Conservation (phyloP, 2,113 vertebrate genomes). For the Alaudala cheleensis region DNA sequence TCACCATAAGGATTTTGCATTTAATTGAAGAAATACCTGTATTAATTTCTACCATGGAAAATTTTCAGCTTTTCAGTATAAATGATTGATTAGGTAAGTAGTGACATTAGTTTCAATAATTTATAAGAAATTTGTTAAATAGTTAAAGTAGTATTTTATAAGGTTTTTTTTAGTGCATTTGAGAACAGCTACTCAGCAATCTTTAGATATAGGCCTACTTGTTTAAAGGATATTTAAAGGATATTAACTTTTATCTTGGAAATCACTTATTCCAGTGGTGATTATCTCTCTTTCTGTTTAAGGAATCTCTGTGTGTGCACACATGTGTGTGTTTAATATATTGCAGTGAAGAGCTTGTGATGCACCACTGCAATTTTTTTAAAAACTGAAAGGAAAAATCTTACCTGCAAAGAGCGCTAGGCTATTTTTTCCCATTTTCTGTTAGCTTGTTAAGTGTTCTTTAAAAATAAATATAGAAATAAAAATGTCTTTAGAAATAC, state of each 20-base stretch:
- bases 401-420: not conserved
- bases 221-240: not conserved
- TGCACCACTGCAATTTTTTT: not conserved
- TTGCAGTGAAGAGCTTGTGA: not conserved
- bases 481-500: not conserved
- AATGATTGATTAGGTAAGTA: slow-evolving; percentile 83
- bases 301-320: not conserved
- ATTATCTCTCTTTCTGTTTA: not conserved
- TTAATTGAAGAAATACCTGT: slow-evolving; percentile 71
- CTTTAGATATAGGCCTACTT: slow-evolving; percentile 29
- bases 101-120: slow-evolving; percentile 70
- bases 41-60: slow-evolving; percentile 70
- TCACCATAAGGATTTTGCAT: slow-evolving; percentile 52
- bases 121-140: slow-evolving; percentile 54
- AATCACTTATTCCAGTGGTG: not conserved
- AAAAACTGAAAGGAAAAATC: not conserved
- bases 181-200: slow-evolving; percentile 1
- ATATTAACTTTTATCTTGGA: not conserved
- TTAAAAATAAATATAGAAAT: not conserved
- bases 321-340: not conserved
- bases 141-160: slow-evolving; percentile 40
- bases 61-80: slow-evolving; percentile 76
- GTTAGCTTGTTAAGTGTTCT: not conserved
- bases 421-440: not conserved
- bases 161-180: slow-evolving; percentile 40